phyloP scores from a whole-genome alignment of 2,113 vertebrate species.

The Neodontobutis hainanensis region DNA sequence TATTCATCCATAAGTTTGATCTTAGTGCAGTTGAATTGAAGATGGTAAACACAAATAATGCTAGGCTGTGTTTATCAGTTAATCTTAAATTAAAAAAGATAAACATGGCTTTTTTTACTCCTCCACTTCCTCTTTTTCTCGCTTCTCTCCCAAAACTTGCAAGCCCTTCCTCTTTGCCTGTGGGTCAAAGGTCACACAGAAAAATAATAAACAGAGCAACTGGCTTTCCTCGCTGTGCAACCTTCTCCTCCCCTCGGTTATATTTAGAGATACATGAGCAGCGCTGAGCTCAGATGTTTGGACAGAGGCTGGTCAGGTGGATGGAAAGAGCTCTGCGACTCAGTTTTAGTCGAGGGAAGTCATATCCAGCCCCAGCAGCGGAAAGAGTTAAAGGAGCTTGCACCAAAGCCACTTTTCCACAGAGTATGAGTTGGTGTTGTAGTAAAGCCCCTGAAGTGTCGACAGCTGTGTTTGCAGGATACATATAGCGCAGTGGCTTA shows the following conservation, averaged over 20 bases:
- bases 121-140: neutral
- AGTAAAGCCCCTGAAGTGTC: too few species aligned
- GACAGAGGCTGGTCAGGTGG: conserved; percentile 44
- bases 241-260: conserved; percentile 63
- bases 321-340: conserved; percentile 36
- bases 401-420: too few species aligned
- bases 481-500: too few species aligned
- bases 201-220: conserved; percentile 70
- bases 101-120: neutral
- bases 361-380: neutral
- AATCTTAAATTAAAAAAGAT: neutral
- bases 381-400: too few species aligned
- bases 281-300: conserved; percentile 69
- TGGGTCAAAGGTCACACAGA: conserved; percentile 59
- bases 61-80: neutral
- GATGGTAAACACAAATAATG: neutral
- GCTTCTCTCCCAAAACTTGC: neutral
- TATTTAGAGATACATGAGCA: conserved; percentile 70
- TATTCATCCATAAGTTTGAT: too few species aligned
- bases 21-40: too few species aligned
- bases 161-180: conserved; percentile 32
- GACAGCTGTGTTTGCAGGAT: too few species aligned
- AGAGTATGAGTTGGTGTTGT: too few species aligned
- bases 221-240: conserved; percentile 47
- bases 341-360: neutral